Conservation (phyloP, 2,113 vertebrate genomes). For the Nannospalax galili region DNA sequence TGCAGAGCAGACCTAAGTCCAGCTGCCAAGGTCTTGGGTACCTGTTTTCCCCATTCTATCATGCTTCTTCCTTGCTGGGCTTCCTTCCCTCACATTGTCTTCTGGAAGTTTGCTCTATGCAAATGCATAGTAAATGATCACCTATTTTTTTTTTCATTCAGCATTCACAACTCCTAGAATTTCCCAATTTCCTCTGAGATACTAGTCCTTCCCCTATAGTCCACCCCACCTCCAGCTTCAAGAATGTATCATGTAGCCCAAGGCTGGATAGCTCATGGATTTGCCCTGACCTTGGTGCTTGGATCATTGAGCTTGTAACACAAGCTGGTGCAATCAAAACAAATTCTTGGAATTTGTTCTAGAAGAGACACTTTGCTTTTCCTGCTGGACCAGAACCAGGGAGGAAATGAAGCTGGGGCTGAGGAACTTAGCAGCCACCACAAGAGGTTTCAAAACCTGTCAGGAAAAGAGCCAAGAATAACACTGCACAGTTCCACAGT, state of each 20-base stretch:
- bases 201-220: background rate
- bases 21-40: background rate
- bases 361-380: background rate
- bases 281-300: background rate
- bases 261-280: background rate
- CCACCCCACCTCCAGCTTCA: background rate
- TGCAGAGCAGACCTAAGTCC: background rate
- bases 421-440: background rate
- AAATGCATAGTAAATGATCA: background rate
- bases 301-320: background rate
- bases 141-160: background rate
- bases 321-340: background rate
- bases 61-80: background rate
- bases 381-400: background rate
- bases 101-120: background rate
- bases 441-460: background rate
- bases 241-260: background rate
- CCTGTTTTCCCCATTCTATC: background rate
- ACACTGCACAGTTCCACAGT: background rate
- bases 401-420: background rate
- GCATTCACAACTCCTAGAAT: background rate
- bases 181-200: background rate
- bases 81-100: background rate
- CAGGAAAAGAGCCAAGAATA: background rate
- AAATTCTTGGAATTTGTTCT: slow-evolving; percentile 4